Conservation (phyloP, 2,888 invertebrate genomes). For the Pachycephus smyrnensis region DNA sequence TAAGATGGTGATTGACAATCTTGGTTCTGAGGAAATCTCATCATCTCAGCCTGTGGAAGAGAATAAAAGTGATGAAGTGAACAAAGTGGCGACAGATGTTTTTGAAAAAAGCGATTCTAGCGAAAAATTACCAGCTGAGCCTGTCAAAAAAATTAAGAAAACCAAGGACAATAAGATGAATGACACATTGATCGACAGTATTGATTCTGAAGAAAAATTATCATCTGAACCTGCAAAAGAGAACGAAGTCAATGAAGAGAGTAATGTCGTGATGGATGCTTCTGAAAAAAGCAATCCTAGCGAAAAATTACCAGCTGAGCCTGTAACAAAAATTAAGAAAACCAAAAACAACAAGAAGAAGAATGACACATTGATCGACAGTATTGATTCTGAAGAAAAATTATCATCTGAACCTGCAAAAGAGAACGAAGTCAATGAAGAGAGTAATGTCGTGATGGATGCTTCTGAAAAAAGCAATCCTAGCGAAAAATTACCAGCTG, state of each 20-base stretch:
- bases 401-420: neutral
- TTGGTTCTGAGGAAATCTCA: neutral
- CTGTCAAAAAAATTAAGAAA: neutral
- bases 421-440: neutral
- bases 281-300: neutral
- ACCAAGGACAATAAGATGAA: neutral
- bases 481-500: neutral
- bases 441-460: neutral
- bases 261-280: neutral
- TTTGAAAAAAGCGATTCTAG: neutral
- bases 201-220: neutral
- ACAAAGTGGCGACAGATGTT: neutral
- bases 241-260: neutral
- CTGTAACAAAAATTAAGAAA: neutral
- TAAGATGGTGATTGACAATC: neutral
- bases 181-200: neutral
- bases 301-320: neutral
- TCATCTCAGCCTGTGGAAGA: neutral
- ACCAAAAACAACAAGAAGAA: neutral
- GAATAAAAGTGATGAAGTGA: conserved; percentile 11
- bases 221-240: neutral
- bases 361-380: neutral
- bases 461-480: neutral
- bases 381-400: neutral
- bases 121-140: neutral